Conservation (phyloP, 1,140 invertebrate genomes). For the Ostrea edulis region DNA sequence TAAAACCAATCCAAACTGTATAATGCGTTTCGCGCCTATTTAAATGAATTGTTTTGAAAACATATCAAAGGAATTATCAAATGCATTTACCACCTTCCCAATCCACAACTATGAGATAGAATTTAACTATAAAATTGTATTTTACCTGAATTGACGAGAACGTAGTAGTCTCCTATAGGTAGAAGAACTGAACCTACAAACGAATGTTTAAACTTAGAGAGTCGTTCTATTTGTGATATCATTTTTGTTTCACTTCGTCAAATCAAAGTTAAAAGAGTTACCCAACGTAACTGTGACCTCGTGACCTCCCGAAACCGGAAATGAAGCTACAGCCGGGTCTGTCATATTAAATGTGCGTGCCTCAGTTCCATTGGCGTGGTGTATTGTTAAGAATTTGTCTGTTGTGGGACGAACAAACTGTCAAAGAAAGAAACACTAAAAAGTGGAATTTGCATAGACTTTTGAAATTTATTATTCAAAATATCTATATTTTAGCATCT, state of each 20-base stretch:
- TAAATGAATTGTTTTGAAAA: no score
- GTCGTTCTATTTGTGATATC: not conserved
- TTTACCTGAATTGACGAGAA: not conserved
- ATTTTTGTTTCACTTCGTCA: not conserved
- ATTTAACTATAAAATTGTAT: not conserved
- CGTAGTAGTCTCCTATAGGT: not conserved
- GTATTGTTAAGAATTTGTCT: not conserved
- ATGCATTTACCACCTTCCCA: no score
- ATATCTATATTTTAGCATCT: no score
- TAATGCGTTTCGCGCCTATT: no score
- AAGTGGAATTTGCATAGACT: not conserved
- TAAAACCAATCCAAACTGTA: no score
- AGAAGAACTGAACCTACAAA: not conserved
- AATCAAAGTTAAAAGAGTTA: not conserved
- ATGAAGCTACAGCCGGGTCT: not conserved
- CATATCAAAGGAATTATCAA: no score
- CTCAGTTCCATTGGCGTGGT: not conserved
- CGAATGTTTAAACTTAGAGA: not conserved
- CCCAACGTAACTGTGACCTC: not conserved
- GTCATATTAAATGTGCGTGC: not conserved
- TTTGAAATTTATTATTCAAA: no score
- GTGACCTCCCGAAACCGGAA: not conserved
- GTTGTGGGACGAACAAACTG: not conserved
- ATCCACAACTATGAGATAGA: no score
- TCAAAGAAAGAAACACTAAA: not conserved